These are phyloP conservation scores for Sycophila texana DNA, from an alignment of 2,888 invertebrate species.

Conservation along the genomic window DNA sequence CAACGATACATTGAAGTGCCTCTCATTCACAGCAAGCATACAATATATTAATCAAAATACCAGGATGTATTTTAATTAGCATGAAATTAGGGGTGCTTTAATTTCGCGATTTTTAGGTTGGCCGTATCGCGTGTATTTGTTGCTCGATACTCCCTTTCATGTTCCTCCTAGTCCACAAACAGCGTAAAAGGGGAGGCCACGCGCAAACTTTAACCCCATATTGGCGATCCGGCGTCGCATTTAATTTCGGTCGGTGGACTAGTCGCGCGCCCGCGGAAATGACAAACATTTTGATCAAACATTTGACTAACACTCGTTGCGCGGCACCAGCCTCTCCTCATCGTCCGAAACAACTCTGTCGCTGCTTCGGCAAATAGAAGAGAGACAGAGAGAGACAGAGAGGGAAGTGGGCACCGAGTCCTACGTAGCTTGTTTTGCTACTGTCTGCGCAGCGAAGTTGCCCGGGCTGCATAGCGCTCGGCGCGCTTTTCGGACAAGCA, in stretches of 20 bases:
- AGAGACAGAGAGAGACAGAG: constrained; percentile 36
- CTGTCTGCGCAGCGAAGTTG: constrained; percentile 67
- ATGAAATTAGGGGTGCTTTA: no score
- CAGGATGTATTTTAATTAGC: no score
- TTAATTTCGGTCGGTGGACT: constrained; percentile 67
- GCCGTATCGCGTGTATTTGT: not conserved
- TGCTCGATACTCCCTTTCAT: constrained; percentile 25
- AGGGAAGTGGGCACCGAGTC: not conserved
- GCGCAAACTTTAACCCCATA: constrained; percentile 52
- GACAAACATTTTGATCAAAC: constrained; percentile 74
- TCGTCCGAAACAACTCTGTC: constrained; percentile 64
- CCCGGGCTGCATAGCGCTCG: constrained; percentile 69
- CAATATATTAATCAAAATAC: no score
- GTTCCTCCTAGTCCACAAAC: not conserved
- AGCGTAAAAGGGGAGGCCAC: not conserved
- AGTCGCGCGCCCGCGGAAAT: constrained; percentile 63
- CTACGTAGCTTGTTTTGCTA: constrained; percentile 65
- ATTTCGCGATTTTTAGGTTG: no score
- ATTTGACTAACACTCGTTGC: constrained; percentile 73
- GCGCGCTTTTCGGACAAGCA: constrained; percentile 57
- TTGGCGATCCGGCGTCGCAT: constrained; percentile 67
- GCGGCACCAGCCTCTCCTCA: constrained; percentile 41
- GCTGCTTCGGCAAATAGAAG: constrained; percentile 67
- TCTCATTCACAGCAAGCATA: no score
- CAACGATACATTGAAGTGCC: no score